Base-by-base conservation (phyloP, 1,140 invertebrate genomes). In the Drosophila mayri region DNA sequence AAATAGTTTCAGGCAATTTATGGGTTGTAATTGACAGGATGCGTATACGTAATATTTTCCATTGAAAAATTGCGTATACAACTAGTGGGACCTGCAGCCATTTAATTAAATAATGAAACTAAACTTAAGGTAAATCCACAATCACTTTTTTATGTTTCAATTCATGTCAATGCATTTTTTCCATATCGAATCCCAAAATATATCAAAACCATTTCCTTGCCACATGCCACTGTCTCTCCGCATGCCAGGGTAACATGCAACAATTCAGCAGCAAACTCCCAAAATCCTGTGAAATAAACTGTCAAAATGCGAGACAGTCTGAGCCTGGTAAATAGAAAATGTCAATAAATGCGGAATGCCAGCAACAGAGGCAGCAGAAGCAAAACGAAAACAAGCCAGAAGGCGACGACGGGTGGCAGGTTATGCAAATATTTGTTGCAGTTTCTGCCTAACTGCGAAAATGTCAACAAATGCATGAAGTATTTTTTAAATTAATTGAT, bases 401-500 rank as follows among this genome's bases (percentile, higher is more conserved):
- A 43, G 43, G 37, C 37, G 49, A 30, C 4, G 32, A 54, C 37
- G 52, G 20, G 52, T 35, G 35, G 43, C 44, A 70, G 75, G 78
- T 73, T 68, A 80, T 85, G 81, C 50, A 81, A 88, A 78, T 84
- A 80, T 84, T 88, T 84, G 64, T 49, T 52, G 60, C 50, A 28
- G 44, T 37, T 37, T 50, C 38, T 43, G 68, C 37, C 52, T 60
- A 76, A 41, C 74, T 60, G 73, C 30, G 49, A 55, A 59, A 79
- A 71, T 71, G 75, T 65, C 57, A 86, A 57, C 44, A 67, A 65
- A 50, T 81, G 81, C 76, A 88, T 64, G 66, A 49, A 67, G 70
- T 64, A 70, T 81, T 73, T 46, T 87, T 90, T 84, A 90, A 88
- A 78, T 90, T 90, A 88, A 90, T 88, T 88, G 84, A 90, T 90